Evolutionary conservation across 2,888 invertebrate species (phyloP).

Genomic region (Pollenia griseotomentosa): DNA sequence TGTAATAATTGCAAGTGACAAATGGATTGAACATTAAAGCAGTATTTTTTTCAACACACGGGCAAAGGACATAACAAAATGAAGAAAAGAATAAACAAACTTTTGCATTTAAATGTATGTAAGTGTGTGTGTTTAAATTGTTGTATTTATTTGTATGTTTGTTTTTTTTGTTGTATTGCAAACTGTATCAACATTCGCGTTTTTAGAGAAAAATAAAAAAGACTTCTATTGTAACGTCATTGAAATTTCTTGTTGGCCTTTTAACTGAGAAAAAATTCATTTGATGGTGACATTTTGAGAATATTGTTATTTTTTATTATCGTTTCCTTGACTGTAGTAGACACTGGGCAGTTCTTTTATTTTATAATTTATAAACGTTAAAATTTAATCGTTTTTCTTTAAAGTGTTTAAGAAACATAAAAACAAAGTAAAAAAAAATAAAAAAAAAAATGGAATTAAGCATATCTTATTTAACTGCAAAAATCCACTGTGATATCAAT

Average conservation of each 20-base stretch:
- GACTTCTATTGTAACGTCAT: too few relatives aligned
- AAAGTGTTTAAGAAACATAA: slow-evolving; percentile 12
- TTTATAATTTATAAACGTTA: not conserved
- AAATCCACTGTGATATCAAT: slow-evolving; percentile 16
- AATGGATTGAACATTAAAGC: slow-evolving; percentile 68
- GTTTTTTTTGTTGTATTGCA: too few relatives aligned
- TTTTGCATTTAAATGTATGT: not conserved
- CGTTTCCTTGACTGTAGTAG: not conserved
- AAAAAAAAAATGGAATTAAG: slow-evolving; percentile 4
- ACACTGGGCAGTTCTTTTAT: not conserved
- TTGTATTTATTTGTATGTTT: slow-evolving; percentile 7
- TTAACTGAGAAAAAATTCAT: not conserved
- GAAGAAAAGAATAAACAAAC: not conserved
- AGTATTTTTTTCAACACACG: slow-evolving; percentile 56
- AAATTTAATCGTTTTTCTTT: slow-evolving; percentile 14
- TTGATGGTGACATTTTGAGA: slow-evolving; percentile 26
- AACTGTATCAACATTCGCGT: not conserved
- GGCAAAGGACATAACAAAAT: slow-evolving; percentile 35
- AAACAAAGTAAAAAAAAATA: not conserved
- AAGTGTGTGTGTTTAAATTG: not conserved
- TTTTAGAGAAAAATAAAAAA: not conserved
- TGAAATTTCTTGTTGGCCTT: not conserved
- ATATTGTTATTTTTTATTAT: slow-evolving; percentile 20
- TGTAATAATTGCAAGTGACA: slow-evolving; percentile 71
- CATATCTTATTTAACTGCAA: slow-evolving; percentile 6